Percentiles rank a stretch among this genome's conserved stretches.
These are phyloP conservation scores for Sebastes oblongus DNA, from an alignment of 2,797 vertebrate genomes.

Conservation along the genomic window DNA sequence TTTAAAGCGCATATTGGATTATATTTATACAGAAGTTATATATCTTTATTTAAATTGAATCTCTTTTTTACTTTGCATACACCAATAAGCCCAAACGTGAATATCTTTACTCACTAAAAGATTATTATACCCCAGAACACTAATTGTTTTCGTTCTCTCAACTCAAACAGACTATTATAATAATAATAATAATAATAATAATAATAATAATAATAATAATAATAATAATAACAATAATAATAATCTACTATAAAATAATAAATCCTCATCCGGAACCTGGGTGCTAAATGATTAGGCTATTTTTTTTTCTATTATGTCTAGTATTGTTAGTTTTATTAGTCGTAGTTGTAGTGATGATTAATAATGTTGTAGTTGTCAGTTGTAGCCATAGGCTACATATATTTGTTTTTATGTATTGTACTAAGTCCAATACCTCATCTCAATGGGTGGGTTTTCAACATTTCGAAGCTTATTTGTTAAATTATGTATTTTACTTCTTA, in stretches of 20 bases:
- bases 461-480: not conserved
- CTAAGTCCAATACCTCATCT: not conserved
- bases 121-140: not conserved
- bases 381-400: not conserved
- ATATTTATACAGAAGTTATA: not conserved
- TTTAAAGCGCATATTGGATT: too few relatives aligned
- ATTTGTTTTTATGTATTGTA: not conserved
- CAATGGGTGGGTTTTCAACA: not conserved
- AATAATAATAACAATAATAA: too few relatives aligned
- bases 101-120: not conserved
- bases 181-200: too few relatives aligned
- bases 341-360: not conserved
- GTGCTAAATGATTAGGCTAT: not conserved
- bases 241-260: too few relatives aligned
- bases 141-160: not conserved
- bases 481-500: not conserved
- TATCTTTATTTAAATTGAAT: too few relatives aligned
- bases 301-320: not conserved
- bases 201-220: fast-evolving
- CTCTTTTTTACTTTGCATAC: too few relatives aligned
- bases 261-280: not conserved
- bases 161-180: not conserved
- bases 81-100: too few relatives aligned
- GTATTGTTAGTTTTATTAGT: not conserved
- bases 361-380: not conserved